Evolutionary conservation across 1,140 invertebrate genomes (phyloP), one percentile per base, ranked within the genome.

Genomic region (Cryptotermes secundus): DNA sequence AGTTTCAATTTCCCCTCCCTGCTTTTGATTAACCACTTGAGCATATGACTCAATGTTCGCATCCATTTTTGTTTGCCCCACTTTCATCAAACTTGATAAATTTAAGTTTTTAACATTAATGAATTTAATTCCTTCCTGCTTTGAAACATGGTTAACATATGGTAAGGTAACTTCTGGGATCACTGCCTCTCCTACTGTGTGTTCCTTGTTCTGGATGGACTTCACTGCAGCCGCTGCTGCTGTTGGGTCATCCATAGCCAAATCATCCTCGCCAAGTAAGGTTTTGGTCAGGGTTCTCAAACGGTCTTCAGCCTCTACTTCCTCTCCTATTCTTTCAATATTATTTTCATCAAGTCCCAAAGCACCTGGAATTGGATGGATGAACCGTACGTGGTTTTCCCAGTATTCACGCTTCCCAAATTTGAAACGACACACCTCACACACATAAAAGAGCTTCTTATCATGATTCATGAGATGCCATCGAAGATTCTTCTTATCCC

Each of bases 351-450:
- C 85, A 31, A 79, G 82, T 45, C 85, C 86, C 34, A 81, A 49
- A 80, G 85, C 84, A 45, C 82, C 34, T 31, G 86, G 84, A 31
- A 86, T 80, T 34, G 88, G 88, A 85, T 88, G 88, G 49, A 88
- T 88, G 83, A 86, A 88, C 16, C 87, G 85, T 22, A 88, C 88
- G 81, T 88, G 88, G 49, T 88, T 88, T 80, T 88, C 88, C 86
- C 86, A 88, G 53, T 88, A 88, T 80, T 88, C 88, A 72, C 86
- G 85, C 72, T 88, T 88, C 3, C 87, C 88, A 86, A 88, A 88
- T 81, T 88, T 88, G 81, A 88, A 88, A 16, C 87, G 86, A 86
- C 88, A 88, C 9, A 86, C 86, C 45, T 85, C 83, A 84, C 88
- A 88, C 4, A 85, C 84, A 84, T 86, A 85, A 36, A 87, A 85